These are phyloP conservation scores for Neodiprion virginianus DNA, from an alignment of 1,140 invertebrate species.

Conservation along the genomic window DNA sequence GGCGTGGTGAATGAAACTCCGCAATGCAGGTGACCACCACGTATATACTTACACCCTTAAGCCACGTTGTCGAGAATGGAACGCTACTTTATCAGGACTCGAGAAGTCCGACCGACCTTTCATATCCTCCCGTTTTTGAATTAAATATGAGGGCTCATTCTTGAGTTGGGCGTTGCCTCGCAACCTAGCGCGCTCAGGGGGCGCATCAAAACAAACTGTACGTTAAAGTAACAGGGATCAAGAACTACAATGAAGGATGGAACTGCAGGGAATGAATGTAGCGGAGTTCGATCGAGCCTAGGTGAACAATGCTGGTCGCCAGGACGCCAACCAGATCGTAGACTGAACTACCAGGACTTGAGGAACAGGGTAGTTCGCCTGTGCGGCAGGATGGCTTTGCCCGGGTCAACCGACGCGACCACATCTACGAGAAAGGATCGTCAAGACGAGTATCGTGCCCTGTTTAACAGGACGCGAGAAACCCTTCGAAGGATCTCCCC, in stretches of 20 bases:
- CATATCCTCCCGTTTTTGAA: neutral
- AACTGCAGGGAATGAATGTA: neutral
- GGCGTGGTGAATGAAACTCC: no score
- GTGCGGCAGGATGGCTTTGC: neutral
- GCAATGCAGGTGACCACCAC: no score
- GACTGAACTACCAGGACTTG: neutral
- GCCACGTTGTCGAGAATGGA: neutral
- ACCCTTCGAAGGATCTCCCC: neutral
- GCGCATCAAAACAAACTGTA: constrained; percentile 5
- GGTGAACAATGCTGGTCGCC: neutral
- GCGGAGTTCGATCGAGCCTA: neutral
- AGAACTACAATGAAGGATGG: neutral
- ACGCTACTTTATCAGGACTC: neutral
- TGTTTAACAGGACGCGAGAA: neutral
- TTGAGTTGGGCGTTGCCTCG: neutral
- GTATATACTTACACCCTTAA: no score
- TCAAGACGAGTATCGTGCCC: neutral
- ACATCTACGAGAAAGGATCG: neutral
- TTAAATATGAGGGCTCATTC: neutral
- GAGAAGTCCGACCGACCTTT: neutral
- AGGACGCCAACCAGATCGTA: neutral
- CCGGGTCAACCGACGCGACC: neutral
- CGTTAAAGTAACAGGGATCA: neutral
- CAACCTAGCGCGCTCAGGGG: neutral
- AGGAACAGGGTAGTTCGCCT: neutral